phyloP scores from a whole-genome alignment of 2,113 vertebrate genomes.

The Tetrao urogallus region DNA sequence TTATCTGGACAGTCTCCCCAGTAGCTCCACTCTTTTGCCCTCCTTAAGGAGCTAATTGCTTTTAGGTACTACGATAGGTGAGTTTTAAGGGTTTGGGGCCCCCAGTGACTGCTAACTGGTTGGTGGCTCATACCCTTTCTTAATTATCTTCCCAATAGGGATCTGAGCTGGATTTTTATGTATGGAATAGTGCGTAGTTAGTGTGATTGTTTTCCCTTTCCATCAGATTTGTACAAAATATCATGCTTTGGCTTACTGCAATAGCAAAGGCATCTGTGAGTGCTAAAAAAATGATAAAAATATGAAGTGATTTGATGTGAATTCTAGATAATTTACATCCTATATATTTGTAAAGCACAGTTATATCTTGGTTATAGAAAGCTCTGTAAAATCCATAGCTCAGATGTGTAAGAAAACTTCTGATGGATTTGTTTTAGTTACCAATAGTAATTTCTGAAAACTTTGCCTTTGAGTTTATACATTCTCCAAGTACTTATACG shows the following conservation, averaged over 20 bases:
- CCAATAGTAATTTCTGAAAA: slow-evolving; percentile 22
- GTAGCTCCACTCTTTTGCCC: neutral
- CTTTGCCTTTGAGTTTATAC: slow-evolving; percentile 1
- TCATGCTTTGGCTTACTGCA: neutral
- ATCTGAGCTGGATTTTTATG: neutral
- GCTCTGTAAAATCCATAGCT: neutral
- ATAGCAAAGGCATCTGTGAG: neutral
- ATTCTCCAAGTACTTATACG: neutral
- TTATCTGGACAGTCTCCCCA: neutral
- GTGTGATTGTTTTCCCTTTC: neutral
- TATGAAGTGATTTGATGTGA: neutral
- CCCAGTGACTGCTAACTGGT: neutral
- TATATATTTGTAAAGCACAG: neutral
- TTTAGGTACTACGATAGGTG: neutral
- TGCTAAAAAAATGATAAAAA: neutral
- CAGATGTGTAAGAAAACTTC: neutral
- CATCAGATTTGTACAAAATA: neutral
- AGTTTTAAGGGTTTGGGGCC: neutral
- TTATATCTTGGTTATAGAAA: neutral
- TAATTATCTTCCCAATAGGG: neutral
- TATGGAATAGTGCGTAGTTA: neutral
- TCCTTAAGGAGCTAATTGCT: neutral
- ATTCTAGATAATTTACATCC: neutral
- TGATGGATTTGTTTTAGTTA: slow-evolving; percentile 39
- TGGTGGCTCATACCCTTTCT: neutral